phyloP scores from a whole-genome alignment of 1,140 invertebrate species.

The Cryptotermes secundus region DNA sequence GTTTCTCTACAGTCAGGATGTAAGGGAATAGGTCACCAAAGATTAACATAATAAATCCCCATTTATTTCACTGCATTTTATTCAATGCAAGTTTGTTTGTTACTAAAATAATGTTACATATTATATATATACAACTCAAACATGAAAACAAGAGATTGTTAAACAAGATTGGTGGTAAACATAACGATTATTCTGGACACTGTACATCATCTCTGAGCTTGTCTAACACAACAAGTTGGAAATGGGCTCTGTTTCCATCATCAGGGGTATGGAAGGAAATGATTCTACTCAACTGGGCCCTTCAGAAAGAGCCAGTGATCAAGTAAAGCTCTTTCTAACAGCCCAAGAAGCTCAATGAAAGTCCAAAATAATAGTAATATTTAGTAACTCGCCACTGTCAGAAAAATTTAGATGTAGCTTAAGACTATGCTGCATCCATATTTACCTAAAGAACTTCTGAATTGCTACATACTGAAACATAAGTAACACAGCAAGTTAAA shows the following conservation, averaged over 20 bases:
- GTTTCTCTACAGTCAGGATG: too few relatives aligned
- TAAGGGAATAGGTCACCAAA: background rate
- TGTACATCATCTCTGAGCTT: background rate
- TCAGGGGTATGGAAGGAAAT: too few relatives aligned
- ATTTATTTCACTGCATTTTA: constrained; percentile 24
- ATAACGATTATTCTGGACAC: background rate
- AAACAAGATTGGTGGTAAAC: background rate
- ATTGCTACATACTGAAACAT: background rate
- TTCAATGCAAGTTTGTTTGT: constrained; percentile 21
- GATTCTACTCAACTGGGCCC: too few relatives aligned
- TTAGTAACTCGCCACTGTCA: too few relatives aligned
- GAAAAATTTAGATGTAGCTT: too few relatives aligned
- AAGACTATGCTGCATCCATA: too few relatives aligned
- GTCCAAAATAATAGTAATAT: too few relatives aligned
- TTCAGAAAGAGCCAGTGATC: too few relatives aligned
- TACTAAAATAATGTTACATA: constrained; percentile 25
- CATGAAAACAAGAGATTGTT: constrained; percentile 1
- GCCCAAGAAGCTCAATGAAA: too few relatives aligned
- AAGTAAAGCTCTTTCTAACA: too few relatives aligned
- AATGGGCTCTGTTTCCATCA: too few relatives aligned
- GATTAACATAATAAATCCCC: background rate
- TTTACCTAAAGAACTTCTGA: background rate
- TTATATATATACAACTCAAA: constrained; percentile 21
- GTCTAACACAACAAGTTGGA: too few relatives aligned
- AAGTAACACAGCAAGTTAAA: background rate